Evolutionary conservation across 2,113 vertebrate genomes (phyloP).

Genomic region (Tragelaphus scriptus): DNA sequence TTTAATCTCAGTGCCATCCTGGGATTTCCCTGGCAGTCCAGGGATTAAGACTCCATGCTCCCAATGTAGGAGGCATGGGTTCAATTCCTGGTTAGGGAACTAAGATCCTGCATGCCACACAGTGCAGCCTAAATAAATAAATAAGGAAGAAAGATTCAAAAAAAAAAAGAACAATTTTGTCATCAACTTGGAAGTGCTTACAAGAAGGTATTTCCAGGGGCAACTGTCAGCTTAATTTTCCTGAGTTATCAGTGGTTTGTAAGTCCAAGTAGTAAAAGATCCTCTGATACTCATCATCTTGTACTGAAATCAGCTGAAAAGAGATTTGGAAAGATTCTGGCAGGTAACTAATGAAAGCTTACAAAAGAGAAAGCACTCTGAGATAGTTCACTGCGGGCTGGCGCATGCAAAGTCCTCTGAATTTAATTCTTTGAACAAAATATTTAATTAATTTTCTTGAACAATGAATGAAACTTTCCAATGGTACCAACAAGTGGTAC

Average conservation of each 20-base stretch:
- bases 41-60: not conserved
- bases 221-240: not conserved
- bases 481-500: not conserved
- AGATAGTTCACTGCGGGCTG: not conserved
- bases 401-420: not conserved
- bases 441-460: slow-evolving; percentile 17
- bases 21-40: not conserved
- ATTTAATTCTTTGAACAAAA: slow-evolving; percentile 1
- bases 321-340: slow-evolving; percentile 33
- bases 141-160: not conserved
- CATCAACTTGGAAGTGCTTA: not conserved
- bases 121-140: not conserved
- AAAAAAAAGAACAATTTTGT: not conserved
- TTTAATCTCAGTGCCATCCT: not conserved
- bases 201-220: not conserved
- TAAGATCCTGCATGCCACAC: not conserved
- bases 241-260: not conserved
- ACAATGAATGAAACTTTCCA: not conserved
- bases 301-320: not conserved
- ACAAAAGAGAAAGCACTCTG: not conserved
- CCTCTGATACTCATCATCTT: not conserved
- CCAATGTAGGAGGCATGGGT: not conserved
- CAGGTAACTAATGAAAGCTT: slow-evolving; percentile 16
- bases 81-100: not conserved
- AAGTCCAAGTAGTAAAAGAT: slow-evolving; percentile 1